These are phyloP conservation scores for Enteromius viviparus DNA, from an alignment of 2,797 vertebrate species.

Conservation along the genomic window DNA sequence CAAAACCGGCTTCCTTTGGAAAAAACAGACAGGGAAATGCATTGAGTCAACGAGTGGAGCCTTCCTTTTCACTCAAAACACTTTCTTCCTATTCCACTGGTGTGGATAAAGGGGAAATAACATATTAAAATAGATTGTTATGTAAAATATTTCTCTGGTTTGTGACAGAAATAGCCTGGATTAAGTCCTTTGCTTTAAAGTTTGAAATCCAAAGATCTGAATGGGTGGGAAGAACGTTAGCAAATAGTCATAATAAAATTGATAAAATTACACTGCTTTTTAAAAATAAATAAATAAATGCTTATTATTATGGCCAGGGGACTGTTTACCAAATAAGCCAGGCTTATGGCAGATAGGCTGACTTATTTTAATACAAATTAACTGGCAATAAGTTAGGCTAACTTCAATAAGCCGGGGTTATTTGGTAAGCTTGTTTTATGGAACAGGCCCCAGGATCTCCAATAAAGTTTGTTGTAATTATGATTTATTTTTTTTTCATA, in stretches of 20 bases:
- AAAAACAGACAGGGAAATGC: slow-evolving; percentile 36
- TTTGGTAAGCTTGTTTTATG: no score
- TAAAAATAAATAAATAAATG: background rate
- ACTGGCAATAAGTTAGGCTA: no score
- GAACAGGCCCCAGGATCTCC: background rate
- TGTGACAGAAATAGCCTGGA: slow-evolving; percentile 25
- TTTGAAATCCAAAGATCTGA: background rate
- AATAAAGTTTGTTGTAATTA: background rate
- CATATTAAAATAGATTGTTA: slow-evolving; percentile 44
- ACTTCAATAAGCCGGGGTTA: no score
- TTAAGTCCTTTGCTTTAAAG: background rate
- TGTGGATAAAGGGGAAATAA: slow-evolving; percentile 41
- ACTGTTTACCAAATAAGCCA: no score
- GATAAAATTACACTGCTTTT: background rate
- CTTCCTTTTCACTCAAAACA: slow-evolving; percentile 46
- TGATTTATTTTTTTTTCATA: background rate
- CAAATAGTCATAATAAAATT: background rate
- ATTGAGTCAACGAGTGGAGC: background rate
- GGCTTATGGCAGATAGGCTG: no score
- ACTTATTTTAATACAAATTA: no score
- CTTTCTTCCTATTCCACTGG: slow-evolving; percentile 36
- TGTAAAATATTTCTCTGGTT: slow-evolving; percentile 43
- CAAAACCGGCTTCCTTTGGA: slow-evolving; percentile 56
- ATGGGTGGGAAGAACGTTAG: background rate
- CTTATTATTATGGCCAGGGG: background rate